Evolutionary conservation across 1,140 invertebrate genomes (phyloP).

Genomic region (Bombus turneri): DNA sequence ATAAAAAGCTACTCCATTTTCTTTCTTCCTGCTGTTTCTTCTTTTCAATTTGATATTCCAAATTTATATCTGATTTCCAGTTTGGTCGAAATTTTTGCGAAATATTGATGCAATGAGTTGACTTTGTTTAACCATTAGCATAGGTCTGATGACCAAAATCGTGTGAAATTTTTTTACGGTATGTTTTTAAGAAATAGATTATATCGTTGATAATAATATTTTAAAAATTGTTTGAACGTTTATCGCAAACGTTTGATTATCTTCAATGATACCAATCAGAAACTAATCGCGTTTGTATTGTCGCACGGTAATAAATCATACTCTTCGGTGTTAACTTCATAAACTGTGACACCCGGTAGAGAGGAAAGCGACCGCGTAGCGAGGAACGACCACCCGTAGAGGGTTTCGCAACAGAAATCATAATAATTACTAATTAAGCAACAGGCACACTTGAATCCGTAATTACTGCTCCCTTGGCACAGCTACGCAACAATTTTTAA

Average conservation of each 20-base stretch:
- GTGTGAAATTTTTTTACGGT: not conserved
- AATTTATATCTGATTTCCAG: not conserved
- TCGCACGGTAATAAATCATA: not conserved
- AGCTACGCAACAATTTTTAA: conserved; percentile 38
- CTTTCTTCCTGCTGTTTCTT: not conserved
- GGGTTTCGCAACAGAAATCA: conserved; percentile 22
- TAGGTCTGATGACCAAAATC: not conserved
- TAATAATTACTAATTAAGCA: conserved; percentile 52
- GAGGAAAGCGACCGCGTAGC: not conserved
- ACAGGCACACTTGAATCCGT: conserved; percentile 44
- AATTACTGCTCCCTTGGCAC: conserved; percentile 20
- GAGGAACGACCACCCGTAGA: not conserved
- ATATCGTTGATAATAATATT: not conserved
- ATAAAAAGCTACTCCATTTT: not conserved
- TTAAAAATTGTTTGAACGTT: not conserved
- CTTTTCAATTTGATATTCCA: not conserved
- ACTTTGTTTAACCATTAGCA: not conserved
- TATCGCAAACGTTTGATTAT: no score
- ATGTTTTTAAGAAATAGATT: not conserved
- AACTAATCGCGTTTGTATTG: not conserved
- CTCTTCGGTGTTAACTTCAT: not conserved
- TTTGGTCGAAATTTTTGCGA: not conserved
- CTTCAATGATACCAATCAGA: no score
- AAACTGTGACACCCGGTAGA: conserved; percentile 28
- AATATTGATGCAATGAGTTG: not conserved